Percentiles rank a stretch among this genome's conserved stretches.
These are phyloP conservation scores for Sarcophaga caerulescens DNA, from an alignment of 2,888 invertebrate species.

Conservation along the genomic window DNA sequence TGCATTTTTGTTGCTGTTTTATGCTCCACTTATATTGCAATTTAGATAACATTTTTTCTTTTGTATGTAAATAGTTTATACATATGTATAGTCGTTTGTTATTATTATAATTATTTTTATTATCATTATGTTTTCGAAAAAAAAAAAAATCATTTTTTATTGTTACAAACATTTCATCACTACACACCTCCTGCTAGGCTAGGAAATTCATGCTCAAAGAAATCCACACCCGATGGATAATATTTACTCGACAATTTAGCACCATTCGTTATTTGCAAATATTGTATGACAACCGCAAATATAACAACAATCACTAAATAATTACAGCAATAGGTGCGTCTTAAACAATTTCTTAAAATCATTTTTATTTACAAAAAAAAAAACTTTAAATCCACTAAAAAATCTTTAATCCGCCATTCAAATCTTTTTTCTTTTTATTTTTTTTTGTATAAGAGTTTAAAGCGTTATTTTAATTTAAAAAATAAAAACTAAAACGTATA, in stretches of 20 bases:
- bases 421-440: not conserved
- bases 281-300: slow-evolving; percentile 33
- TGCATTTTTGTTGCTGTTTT: no score
- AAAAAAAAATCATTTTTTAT: not conserved
- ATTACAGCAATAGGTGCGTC: slow-evolving; percentile 50
- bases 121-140: not conserved
- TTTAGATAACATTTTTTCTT: not conserved
- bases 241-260: slow-evolving; percentile 59
- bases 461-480: not conserved
- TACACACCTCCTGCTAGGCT: slow-evolving; percentile 69
- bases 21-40: no score
- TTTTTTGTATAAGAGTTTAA: not conserved
- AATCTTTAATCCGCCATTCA: not conserved
- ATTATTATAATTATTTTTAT: not conserved
- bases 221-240: slow-evolving; percentile 74
- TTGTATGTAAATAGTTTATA: not conserved
- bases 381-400: no score
- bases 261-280: slow-evolving; percentile 49
- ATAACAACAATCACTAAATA: slow-evolving; percentile 47
- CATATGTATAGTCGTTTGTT: no score
- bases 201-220: slow-evolving; percentile 76
- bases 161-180: slow-evolving; percentile 4
- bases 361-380: slow-evolving; percentile 7
- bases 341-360: slow-evolving; percentile 39
- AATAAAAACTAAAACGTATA: not conserved